These are phyloP conservation scores for Eulacestoma nigropectus DNA, from an alignment of 2,113 vertebrate genomes.

Conservation along the genomic window DNA sequence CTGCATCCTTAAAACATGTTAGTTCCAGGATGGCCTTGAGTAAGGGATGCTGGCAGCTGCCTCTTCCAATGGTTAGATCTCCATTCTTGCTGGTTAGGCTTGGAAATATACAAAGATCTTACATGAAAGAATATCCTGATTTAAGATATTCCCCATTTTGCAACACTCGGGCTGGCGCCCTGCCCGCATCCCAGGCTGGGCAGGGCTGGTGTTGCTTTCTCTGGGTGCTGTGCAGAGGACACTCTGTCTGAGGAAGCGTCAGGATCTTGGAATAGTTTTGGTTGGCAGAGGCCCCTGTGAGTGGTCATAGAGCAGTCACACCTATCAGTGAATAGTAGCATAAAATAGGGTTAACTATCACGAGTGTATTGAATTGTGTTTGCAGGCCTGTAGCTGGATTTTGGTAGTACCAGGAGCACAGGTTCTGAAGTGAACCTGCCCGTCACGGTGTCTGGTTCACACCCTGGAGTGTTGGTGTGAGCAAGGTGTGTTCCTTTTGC, in stretches of 20 bases:
- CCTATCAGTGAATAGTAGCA: not conserved
- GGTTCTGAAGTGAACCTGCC: not conserved
- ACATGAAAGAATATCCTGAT: not conserved
- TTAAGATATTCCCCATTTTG: not conserved
- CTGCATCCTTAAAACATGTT: not conserved
- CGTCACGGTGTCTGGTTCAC: fast-evolving
- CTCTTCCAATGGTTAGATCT: not conserved
- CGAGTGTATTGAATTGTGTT: too few relatives aligned
- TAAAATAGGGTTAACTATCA: not conserved
- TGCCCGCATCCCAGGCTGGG: fast-evolving
- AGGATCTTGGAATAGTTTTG: not conserved
- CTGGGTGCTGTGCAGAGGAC: not conserved
- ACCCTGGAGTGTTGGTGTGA: too few relatives aligned
- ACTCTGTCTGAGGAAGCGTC: not conserved
- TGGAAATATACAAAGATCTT: not conserved
- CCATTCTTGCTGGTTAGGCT: not conserved
- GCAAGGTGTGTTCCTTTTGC: fast-evolving
- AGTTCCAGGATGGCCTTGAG: not conserved
- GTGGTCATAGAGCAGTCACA: not conserved
- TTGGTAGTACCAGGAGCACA: not conserved
- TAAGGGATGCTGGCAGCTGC: not conserved
- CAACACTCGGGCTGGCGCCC: fast-evolving
- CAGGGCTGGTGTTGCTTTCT: not conserved
- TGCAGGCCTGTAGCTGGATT: not conserved
- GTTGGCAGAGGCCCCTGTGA: not conserved